Evolutionary conservation across 2,888 invertebrate genomes (phyloP).

Genomic region (Alloplasta piceator): DNA sequence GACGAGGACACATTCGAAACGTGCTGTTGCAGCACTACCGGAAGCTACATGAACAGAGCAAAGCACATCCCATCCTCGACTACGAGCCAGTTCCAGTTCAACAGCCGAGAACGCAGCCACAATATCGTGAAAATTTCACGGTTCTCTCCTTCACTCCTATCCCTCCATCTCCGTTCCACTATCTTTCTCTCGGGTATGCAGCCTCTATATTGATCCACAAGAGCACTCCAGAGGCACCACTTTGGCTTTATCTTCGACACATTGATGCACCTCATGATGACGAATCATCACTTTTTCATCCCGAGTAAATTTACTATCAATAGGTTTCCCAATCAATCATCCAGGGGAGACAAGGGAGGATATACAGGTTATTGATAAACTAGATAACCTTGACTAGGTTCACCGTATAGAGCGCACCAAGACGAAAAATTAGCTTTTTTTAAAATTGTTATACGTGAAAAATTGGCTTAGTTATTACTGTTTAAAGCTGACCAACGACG

Average conservation of each 20-base stretch:
- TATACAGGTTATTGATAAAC: no score
- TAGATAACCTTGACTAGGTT: no score
- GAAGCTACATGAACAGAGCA: slow-evolving; percentile 47
- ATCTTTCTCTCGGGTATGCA: slow-evolving; percentile 21
- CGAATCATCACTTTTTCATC: slow-evolving; percentile 19
- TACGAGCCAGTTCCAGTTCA: slow-evolving; percentile 42
- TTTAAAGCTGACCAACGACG: no score
- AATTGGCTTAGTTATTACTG: no score
- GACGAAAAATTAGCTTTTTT: no score
- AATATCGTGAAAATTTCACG: slow-evolving; percentile 57
- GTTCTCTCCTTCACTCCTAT: slow-evolving; percentile 12
- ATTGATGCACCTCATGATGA: slow-evolving; percentile 31
- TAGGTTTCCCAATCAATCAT: slow-evolving; percentile 14
- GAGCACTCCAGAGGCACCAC: slow-evolving; percentile 28
- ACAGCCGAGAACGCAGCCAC: slow-evolving; percentile 46
- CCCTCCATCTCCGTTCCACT: slow-evolving; percentile 11
- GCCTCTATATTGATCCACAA: slow-evolving; percentile 57
- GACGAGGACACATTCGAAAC: slow-evolving; percentile 62
- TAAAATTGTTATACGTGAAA: no score
- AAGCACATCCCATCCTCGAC: slow-evolving; percentile 46
- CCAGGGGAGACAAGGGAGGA: not conserved
- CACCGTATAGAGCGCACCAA: no score
- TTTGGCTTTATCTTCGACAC: slow-evolving; percentile 20
- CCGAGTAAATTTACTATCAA: not conserved
- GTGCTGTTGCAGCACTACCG: slow-evolving; percentile 58